Evolutionary conservation across 2,888 invertebrate genomes (phyloP).

Genomic region (Balanococcus diminutus): DNA sequence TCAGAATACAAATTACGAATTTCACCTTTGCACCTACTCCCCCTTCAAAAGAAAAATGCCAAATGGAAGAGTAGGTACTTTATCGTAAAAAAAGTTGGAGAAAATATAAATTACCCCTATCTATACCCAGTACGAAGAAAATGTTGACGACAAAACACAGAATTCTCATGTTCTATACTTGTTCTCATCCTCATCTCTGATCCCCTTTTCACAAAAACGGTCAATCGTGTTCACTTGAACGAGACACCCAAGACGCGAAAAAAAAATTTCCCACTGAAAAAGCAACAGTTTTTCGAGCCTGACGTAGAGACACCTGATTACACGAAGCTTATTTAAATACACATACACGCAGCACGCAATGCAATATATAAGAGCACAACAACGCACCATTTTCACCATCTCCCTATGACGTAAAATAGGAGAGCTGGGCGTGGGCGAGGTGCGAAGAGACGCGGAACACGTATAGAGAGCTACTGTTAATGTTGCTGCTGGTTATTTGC

Average conservation of each 20-base stretch:
- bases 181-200: background rate
- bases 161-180: background rate
- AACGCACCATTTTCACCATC: background rate
- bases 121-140: too few species aligned
- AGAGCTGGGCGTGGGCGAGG: background rate
- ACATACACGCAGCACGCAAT: background rate
- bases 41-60: too few species aligned
- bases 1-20: too few species aligned
- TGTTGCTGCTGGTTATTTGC: constrained; percentile 24
- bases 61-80: too few species aligned
- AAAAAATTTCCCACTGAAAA: background rate
- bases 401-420: background rate
- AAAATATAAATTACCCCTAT: too few species aligned
- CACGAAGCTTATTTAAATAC: background rate
- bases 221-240: background rate
- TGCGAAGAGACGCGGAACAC: background rate
- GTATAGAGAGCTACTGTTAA: too few species aligned
- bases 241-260: constrained; percentile 7
- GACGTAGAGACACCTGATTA: background rate
- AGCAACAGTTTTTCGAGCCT: background rate
- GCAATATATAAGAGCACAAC: background rate
- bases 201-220: background rate
- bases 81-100: too few species aligned
- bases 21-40: too few species aligned
- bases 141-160: background rate